phyloP scores from a whole-genome alignment of 2,797 vertebrate species.

The Sebastes vulpes region DNA sequence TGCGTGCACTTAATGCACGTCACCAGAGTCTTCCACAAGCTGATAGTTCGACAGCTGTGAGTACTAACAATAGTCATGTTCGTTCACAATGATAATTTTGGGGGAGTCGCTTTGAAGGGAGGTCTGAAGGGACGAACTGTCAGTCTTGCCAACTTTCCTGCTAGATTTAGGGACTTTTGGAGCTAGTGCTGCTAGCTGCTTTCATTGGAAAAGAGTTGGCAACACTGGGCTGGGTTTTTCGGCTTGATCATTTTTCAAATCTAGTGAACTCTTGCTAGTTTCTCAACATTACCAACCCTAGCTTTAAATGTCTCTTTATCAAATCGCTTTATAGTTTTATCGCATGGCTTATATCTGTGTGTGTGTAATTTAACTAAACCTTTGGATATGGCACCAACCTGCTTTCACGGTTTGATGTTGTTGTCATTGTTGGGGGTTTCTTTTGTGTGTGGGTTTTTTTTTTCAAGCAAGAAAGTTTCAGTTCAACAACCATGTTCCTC shows the following conservation, averaged over 20 bases:
- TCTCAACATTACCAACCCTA: not conserved
- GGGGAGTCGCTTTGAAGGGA: no score
- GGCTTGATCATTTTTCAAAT: not conserved
- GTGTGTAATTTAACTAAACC: not conserved
- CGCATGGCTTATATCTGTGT: not conserved
- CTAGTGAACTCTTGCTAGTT: not conserved
- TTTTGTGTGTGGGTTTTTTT: not conserved
- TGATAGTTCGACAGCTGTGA: no score
- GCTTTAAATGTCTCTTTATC: constrained; percentile 17
- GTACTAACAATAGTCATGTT: no score
- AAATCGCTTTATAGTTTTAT: constrained; percentile 5
- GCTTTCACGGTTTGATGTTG: not conserved
- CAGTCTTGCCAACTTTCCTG: not conserved
- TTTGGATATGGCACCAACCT: not conserved
- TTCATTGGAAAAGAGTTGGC: no score
- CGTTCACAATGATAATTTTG: no score
- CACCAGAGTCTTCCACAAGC: no score
- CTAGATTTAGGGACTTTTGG: not conserved
- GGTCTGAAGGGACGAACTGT: not conserved
- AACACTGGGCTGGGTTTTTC: not conserved
- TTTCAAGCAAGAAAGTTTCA: constrained; percentile 41
- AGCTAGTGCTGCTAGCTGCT: no score
- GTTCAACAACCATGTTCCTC: constrained; percentile 15
- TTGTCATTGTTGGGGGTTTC: not conserved
- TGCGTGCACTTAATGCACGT: no score